phyloP scores from a whole-genome alignment of 64 coral and sea anemone genomes.

The Stylophora pistillata region DNA sequence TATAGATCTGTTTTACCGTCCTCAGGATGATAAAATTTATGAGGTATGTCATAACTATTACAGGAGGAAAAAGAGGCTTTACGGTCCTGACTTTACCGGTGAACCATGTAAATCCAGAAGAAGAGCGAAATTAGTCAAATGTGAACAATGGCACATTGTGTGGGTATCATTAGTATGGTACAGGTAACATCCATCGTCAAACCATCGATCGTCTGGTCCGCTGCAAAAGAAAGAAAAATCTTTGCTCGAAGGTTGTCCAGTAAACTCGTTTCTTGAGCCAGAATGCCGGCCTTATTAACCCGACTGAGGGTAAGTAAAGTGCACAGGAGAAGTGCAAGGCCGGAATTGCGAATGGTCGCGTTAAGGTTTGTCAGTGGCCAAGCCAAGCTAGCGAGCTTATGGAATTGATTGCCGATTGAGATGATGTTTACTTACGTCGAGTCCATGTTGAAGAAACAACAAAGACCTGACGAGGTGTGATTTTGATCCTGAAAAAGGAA shows the following conservation, averaged over 20 bases:
- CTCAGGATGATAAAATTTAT: too few relatives aligned
- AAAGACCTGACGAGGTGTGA: constrained; percentile 26
- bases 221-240: constrained; percentile 25
- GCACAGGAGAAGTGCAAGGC: too few relatives aligned
- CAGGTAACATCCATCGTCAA: constrained; percentile 59
- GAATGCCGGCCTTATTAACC: too few relatives aligned
- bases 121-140: constrained; percentile 81
- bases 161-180: constrained; percentile 60
- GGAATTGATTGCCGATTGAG: not conserved
- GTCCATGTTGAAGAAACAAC: constrained; percentile 75
- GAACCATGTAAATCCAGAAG: constrained; percentile 54
- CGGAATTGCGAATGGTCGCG: too few relatives aligned
- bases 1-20: too few relatives aligned
- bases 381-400: not conserved
- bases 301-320: too few relatives aligned
- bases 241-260: too few relatives aligned
- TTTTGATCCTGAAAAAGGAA: constrained; percentile 59
- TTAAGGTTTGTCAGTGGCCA: too few relatives aligned
- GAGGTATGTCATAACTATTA: too few relatives aligned
- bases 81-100: constrained; percentile 20
- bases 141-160: constrained; percentile 83
- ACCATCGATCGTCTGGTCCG: constrained; percentile 61
- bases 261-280: too few relatives aligned
- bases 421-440: constrained; percentile 49
- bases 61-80: not conserved